Conservation (phyloP, 2,888 invertebrate genomes). For the Chironomus tentans region DNA sequence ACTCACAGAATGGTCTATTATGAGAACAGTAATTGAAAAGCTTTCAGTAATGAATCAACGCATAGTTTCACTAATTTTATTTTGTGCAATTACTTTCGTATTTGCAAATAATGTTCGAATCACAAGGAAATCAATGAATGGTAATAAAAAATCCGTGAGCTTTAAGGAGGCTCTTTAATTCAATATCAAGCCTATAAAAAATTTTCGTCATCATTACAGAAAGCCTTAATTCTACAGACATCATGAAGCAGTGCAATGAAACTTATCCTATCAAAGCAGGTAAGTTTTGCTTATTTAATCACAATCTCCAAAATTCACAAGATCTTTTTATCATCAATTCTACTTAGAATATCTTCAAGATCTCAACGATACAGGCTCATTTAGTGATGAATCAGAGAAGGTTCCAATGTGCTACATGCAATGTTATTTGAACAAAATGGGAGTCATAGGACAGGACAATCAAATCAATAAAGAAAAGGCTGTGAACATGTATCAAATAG, state of each 20-base stretch:
- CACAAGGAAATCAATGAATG: too few relatives aligned
- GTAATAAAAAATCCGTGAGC: too few relatives aligned
- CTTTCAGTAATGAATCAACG: too few relatives aligned
- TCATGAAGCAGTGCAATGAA: not conserved
- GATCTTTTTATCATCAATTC: not conserved
- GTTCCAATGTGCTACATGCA: constrained; percentile 52
- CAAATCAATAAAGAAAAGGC: constrained; percentile 42
- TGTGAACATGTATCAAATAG: constrained; percentile 40
- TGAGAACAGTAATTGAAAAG: too few relatives aligned
- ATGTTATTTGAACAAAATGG: constrained; percentile 46
- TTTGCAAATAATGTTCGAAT: too few relatives aligned
- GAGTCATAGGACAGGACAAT: constrained; percentile 42
- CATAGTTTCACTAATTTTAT: too few relatives aligned
- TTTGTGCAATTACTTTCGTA: too few relatives aligned
- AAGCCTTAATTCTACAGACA: not conserved
- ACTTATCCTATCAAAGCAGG: not conserved
- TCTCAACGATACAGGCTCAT: constrained; percentile 47
- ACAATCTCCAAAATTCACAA: not conserved
- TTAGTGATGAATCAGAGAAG: constrained; percentile 48
- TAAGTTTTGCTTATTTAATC: not conserved
- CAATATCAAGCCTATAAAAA: too few relatives aligned
- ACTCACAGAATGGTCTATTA: too few relatives aligned
- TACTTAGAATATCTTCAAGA: constrained; percentile 44
- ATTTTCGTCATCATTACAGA: too few relatives aligned
- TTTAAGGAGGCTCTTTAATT: too few relatives aligned